Percentiles rank a stretch among this genome's conserved stretches.
Conservation (phyloP, 2,113 vertebrate genomes). For the Chinchilla lanigera region DNA sequence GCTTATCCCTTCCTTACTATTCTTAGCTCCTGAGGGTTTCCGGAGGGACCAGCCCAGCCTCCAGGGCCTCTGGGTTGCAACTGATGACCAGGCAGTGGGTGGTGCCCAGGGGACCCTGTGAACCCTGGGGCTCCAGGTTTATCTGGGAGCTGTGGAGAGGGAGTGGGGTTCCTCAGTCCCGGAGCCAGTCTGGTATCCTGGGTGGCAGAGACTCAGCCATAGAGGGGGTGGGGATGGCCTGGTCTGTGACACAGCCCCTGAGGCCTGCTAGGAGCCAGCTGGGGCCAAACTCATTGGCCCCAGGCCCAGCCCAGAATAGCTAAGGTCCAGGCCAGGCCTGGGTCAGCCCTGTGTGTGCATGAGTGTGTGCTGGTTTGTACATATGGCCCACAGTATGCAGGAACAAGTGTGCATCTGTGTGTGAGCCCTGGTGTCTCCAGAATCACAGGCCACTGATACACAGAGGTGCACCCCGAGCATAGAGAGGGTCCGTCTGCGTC, state of each 20-base stretch:
- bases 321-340: slow-evolving; percentile 11
- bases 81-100: not conserved
- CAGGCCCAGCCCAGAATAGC: slow-evolving; percentile 67
- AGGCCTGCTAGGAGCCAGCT: slow-evolving; percentile 61
- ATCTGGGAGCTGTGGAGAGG: not conserved
- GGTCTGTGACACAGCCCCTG: not conserved
- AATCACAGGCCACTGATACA: not conserved
- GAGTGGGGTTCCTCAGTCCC: not conserved
- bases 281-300: slow-evolving; percentile 50
- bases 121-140: not conserved
- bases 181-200: not conserved
- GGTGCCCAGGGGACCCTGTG: not conserved
- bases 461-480: not conserved
- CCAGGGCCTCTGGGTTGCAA: slow-evolving; percentile 7
- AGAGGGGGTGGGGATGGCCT: not conserved
- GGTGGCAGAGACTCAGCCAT: not conserved
- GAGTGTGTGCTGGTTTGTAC: not conserved
- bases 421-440: not conserved
- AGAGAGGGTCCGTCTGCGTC: not conserved
- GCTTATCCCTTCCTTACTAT: slow-evolving; percentile 41
- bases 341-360: not conserved
- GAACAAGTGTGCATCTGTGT: not conserved
- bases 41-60: slow-evolving; percentile 39
- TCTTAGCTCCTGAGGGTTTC: slow-evolving; percentile 68
- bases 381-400: not conserved